phyloP scores from a whole-genome alignment of 1,140 invertebrate species.

The Drosophila serrata region DNA sequence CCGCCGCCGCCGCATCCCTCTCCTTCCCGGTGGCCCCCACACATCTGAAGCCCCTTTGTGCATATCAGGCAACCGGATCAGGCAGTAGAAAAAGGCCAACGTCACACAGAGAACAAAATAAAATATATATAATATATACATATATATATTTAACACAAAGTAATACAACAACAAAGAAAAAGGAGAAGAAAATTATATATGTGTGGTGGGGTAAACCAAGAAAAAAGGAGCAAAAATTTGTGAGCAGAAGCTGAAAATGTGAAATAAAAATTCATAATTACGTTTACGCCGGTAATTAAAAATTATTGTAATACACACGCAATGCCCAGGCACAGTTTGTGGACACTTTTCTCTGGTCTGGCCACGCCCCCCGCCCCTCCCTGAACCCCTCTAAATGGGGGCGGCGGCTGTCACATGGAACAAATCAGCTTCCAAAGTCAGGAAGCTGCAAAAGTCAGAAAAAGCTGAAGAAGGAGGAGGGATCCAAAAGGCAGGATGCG shows the following conservation, averaged over 20 bases:
- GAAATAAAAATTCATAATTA: conserved; percentile 85
- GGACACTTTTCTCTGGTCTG: conserved; percentile 36
- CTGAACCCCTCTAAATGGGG: no score
- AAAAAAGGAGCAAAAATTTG: conserved; percentile 13
- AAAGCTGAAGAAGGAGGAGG: background rate
- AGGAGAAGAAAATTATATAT: conserved; percentile 2
- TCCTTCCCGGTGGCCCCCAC: conserved; percentile 13
- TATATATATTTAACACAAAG: conserved; percentile 22
- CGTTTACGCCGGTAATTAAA: conserved; percentile 85
- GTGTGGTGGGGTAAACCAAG: conserved; percentile 19
- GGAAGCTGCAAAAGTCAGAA: conserved; percentile 23
- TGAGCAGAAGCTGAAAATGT: conserved; percentile 45
- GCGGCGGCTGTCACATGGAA: conserved; percentile 22
- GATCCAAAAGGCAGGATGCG: conserved; percentile 36
- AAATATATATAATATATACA: background rate
- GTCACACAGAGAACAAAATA: conserved; percentile 63
- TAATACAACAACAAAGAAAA: conserved; percentile 13
- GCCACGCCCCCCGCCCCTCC: conserved; percentile 37
- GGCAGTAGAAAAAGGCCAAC: conserved; percentile 47
- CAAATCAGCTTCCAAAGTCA: conserved; percentile 60
- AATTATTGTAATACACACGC: conserved; percentile 85
- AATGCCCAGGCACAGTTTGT: conserved; percentile 65
- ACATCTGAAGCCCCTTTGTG: conserved; percentile 76
- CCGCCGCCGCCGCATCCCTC: no score
- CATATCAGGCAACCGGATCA: conserved; percentile 80